Conservation (phyloP, 2,113 vertebrate genomes). For the Poeciliopsis retropinna region DNA sequence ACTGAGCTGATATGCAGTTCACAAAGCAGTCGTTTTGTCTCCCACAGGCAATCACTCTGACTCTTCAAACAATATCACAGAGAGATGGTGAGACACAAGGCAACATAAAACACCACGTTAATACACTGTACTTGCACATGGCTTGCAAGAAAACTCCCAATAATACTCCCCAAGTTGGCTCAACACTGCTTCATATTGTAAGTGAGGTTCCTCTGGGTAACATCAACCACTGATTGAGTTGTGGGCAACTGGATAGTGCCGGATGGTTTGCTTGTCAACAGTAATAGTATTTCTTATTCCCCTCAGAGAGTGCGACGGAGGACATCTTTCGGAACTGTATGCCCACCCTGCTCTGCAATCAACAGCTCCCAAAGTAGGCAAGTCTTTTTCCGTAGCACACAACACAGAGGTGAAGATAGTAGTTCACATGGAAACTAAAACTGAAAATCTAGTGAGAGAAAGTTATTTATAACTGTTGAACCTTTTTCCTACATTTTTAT, state of each 20-base stretch:
- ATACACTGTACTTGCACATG: slow-evolving; percentile 36
- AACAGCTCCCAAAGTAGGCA: not conserved
- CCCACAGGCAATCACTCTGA: slow-evolving; percentile 38
- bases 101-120: slow-evolving; percentile 31
- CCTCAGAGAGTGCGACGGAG: slow-evolving; percentile 27
- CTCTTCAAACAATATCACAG: slow-evolving; percentile 47
- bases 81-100: slow-evolving; percentile 32
- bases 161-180: slow-evolving; percentile 55
- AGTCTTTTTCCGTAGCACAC: not conserved
- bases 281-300: slow-evolving; percentile 45
- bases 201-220: slow-evolving; percentile 59
- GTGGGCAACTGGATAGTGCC: slow-evolving; percentile 38
- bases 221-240: slow-evolving; percentile 55
- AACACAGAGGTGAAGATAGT: not conserved
- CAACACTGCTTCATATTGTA: slow-evolving; percentile 35
- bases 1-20: slow-evolving; percentile 38
- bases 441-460: not conserved
- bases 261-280: slow-evolving; percentile 62
- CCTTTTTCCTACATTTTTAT: not conserved
- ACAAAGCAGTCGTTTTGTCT: slow-evolving; percentile 40
- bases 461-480: too few species aligned
- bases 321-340: slow-evolving; percentile 17
- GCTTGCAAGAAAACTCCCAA: slow-evolving; percentile 50
- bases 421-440: not conserved
- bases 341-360: slow-evolving; percentile 7